These are phyloP conservation scores for Cerceris ruficornis DNA, from an alignment of 2,888 invertebrate genomes.

Conservation along the genomic window DNA sequence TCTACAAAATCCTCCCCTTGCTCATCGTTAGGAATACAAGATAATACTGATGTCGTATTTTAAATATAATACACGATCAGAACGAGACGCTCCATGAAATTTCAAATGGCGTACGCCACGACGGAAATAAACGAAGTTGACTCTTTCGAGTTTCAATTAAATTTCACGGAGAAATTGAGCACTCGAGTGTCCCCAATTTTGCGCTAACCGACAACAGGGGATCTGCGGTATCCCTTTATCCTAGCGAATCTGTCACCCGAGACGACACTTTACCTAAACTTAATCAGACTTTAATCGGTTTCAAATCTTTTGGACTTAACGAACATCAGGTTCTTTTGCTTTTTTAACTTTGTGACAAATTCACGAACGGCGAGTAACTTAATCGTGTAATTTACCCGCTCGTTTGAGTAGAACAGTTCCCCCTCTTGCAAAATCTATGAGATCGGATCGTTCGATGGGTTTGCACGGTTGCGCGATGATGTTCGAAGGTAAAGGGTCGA, in stretches of 20 bases:
- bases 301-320: neutral
- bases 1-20: no score
- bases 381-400: no score
- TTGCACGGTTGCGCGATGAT: no score
- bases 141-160: neutral
- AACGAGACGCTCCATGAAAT: neutral
- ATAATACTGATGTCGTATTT: neutral
- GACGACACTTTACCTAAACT: slow-evolving; percentile 1
- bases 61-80: neutral
- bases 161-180: neutral
- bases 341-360: no score
- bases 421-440: no score
- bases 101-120: neutral
- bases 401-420: no score
- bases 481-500: no score
- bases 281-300: neutral
- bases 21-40: no score
- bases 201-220: neutral
- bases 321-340: no score
- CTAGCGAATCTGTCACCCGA: slow-evolving; percentile 3
- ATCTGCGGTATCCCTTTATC: neutral
- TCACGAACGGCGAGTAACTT: no score
- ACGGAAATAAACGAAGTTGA: neutral
- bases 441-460: no score
- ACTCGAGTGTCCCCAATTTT: neutral